A percentile compares a stretch with the other conserved stretches of the same genome.
These are phyloP conservation scores for Apodemus sylvaticus DNA, from an alignment of 2,113 vertebrate genomes.

Conservation along the genomic window DNA sequence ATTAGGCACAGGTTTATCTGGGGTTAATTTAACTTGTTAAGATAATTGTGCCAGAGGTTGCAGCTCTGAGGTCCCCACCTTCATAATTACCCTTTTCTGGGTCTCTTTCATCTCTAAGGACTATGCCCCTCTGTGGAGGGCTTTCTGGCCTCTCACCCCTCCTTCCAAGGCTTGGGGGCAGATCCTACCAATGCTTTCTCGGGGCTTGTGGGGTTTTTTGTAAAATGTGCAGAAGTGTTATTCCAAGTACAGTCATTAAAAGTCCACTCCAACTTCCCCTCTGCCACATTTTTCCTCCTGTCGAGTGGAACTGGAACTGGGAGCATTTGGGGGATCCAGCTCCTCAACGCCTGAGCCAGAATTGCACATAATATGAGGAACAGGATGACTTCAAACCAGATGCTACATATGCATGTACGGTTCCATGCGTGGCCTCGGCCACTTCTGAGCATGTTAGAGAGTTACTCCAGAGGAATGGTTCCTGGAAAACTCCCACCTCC, in stretches of 20 bases:
- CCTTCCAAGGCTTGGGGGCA: neutral
- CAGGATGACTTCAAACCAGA: neutral
- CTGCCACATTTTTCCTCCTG: neutral
- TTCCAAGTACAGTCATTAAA: constrained; percentile 7
- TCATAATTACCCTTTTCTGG: constrained; percentile 51
- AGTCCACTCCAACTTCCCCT: constrained; percentile 4
- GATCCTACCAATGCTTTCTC: constrained; percentile 1
- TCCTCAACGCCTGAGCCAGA: neutral
- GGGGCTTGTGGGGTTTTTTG: neutral
- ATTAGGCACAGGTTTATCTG: constrained; percentile 70
- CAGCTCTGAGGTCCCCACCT: constrained; percentile 4
- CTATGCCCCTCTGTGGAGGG: neutral
- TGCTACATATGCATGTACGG: neutral
- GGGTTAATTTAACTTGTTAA: constrained; percentile 74
- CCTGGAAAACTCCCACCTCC: neutral
- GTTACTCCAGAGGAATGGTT: neutral
- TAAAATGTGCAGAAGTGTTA: constrained; percentile 50
- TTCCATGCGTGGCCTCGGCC: neutral
- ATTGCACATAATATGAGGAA: neutral
- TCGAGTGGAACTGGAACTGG: neutral
- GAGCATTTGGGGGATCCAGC: neutral
- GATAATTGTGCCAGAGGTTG: constrained; percentile 64
- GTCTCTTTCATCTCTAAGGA: constrained; percentile 74
- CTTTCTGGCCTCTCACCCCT: neutral
- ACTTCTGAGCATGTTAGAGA: neutral